Base-by-base conservation (phyloP, 2,888 invertebrate species). In the Danaus chrysippus region DNA sequence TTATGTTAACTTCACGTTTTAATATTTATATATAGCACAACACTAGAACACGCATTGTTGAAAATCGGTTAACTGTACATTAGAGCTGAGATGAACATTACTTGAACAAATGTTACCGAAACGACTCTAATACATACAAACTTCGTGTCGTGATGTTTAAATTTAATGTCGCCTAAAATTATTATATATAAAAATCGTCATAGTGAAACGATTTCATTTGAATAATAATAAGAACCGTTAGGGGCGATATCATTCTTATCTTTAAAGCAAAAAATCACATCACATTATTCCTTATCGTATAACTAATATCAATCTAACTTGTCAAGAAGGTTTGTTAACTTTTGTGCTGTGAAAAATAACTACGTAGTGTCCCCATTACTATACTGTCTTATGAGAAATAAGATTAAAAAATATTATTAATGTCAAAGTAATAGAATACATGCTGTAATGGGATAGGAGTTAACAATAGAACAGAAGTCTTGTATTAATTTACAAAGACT, bases 201-300 rank as follows among this genome's bases (percentile, higher is more conserved):
- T 34, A 5, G 23, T 34, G 23, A 34, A 34, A 34, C 23, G 2
- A 3, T 34, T 34, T 5, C 23, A 8, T 34, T 34, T 1, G 23
- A 34, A 17, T 17, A 9, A 9, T 49, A 8, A 10, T 56, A 19
- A n/a, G 41, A 57, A 23, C 12, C 10, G 19, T 60, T 54, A 46
- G 34, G 44, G 19, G 13, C 49, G 64, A 64, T 62, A 68, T 58
- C 43, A 68, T 61, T 69, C 72, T 71, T 78, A 78, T 78, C 74
- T 70, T 57, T 63, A 58, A 59, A 68, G 72, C 73, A 72, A 68
- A 76, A 23, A 81, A 78, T 76, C 75, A 75, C 72, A 79, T 75
- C 74, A 70, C 69, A 72, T 70, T 69, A 75, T 70, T 67, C 61
- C 65, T 72, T 72, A 73, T 73, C 74, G 60, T 56, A 49, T 41